Percentiles rank a stretch among this genome's conserved stretches.
phyloP scores from a whole-genome alignment of 2,113 vertebrate species.

The Cricetomys ansorgei region DNA sequence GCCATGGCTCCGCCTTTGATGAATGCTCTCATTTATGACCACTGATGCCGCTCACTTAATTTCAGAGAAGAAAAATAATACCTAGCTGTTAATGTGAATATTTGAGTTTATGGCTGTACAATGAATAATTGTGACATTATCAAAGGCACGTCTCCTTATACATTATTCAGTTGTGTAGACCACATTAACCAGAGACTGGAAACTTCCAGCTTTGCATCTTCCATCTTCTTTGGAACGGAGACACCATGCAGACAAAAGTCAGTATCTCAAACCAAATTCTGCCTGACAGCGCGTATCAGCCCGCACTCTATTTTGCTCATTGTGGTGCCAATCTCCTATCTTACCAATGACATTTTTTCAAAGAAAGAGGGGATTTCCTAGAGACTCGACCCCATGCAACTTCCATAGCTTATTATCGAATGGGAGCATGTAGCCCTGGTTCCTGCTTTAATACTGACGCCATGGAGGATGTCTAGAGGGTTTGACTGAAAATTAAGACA shows the following conservation, averaged over 20 bases:
- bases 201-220: constrained; percentile 95
- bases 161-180: constrained; percentile 93
- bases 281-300: constrained; percentile 99
- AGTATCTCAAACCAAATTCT: constrained; percentile 99
- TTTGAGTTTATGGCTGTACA: constrained; percentile 90
- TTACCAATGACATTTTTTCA: constrained; percentile 99
- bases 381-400: constrained; percentile 99
- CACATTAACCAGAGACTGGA: constrained; percentile 91
- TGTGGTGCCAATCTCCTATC: constrained; percentile 99
- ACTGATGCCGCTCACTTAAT: constrained; percentile 91
- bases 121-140: constrained; percentile 95
- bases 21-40: constrained; percentile 92
- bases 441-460: constrained; percentile 90
- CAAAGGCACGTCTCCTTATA: constrained; percentile 89
- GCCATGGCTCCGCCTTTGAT: constrained; percentile 91
- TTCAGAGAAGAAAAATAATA: constrained; percentile 91
- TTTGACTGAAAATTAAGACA: constrained; percentile 90
- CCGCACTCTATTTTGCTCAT: constrained; percentile 98
- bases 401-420: constrained; percentile 96
- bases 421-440: constrained; percentile 92
- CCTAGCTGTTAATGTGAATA: constrained; percentile 90
- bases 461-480: constrained; percentile 86
- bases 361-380: constrained; percentile 99
- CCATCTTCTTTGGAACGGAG: constrained; percentile 95
- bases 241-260: constrained; percentile 98